These are phyloP conservation scores for Agriopis aurantiaria DNA, from an alignment of 2,888 invertebrate species.

Conservation along the genomic window DNA sequence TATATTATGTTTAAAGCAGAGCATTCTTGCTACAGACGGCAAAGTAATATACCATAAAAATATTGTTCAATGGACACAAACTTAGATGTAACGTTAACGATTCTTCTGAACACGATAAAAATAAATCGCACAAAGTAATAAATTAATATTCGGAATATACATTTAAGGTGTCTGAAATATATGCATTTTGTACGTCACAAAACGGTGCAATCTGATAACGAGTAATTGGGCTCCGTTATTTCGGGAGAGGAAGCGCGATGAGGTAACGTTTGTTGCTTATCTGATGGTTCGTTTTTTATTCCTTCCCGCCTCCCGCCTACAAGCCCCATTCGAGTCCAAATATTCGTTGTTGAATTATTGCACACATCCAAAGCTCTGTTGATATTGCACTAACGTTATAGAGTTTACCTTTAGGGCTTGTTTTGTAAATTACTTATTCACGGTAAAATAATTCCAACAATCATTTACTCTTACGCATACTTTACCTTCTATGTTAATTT, in stretches of 20 bases:
- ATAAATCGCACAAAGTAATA: conserved; percentile 72
- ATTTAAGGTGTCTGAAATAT: conserved; percentile 66
- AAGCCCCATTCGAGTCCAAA: conserved; percentile 35
- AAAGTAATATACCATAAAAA: conserved; percentile 1
- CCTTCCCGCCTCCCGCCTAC: conserved; percentile 23
- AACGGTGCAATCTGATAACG: conserved; percentile 55
- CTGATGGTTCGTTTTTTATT: conserved; percentile 34
- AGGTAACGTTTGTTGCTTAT: conserved; percentile 25
- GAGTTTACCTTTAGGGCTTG: conserved; percentile 47
- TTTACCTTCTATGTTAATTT: conserved; percentile 66
- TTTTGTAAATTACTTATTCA: conserved; percentile 50
- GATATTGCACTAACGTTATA: conserved; percentile 58
- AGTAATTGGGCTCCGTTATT: conserved; percentile 47
- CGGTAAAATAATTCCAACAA: conserved; percentile 61
- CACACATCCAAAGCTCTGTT: conserved; percentile 36
- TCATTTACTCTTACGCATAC: conserved; percentile 53
- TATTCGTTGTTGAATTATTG: conserved; percentile 51
- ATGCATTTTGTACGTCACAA: conserved; percentile 75
- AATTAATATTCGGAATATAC: conserved; percentile 52
- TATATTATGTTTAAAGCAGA: conserved; percentile 1
- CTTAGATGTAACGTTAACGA: conserved; percentile 44
- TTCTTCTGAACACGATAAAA: conserved; percentile 52
- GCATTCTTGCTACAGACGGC: conserved; percentile 40
- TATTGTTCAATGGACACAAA: conserved; percentile 25
- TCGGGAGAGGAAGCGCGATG: conserved; percentile 23